A percentile compares a stretch with the other conserved stretches of the same genome.
Evolutionary conservation across 2,113 vertebrate species (phyloP).

Genomic region (Thamnophis sirtalis): DNA sequence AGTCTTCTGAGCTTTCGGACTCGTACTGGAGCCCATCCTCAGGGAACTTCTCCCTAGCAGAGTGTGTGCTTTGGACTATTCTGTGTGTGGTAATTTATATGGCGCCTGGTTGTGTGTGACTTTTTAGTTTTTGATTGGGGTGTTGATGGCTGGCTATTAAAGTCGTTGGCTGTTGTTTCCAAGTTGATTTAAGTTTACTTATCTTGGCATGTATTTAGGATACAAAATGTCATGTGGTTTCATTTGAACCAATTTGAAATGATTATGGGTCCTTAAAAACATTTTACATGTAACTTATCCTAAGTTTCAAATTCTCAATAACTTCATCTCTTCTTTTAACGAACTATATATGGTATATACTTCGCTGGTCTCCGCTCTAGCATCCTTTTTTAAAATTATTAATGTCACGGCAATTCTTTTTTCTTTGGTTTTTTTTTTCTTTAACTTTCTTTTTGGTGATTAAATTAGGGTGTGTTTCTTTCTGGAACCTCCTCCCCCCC

Average conservation of each 20-base stretch:
- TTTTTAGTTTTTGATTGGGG: too few species aligned
- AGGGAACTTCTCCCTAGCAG: too few species aligned
- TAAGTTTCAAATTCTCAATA: neutral
- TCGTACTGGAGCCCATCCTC: too few species aligned
- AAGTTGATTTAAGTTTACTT: neutral
- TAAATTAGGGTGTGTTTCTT: neutral
- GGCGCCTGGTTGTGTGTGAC: too few species aligned
- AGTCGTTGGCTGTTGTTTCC: too few species aligned
- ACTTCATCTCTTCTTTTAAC: neutral
- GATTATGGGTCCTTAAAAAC: neutral
- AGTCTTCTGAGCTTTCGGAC: too few species aligned
- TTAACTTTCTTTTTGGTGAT: neutral
- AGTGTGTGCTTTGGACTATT: too few species aligned
- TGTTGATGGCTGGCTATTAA: too few species aligned
- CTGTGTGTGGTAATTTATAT: too few species aligned
- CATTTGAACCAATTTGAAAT: neutral
- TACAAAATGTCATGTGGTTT: neutral
- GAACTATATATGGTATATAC: neutral
- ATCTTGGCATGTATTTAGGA: neutral
- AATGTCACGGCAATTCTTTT: neutral
- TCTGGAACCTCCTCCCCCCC: neutral
- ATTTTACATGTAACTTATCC: neutral
- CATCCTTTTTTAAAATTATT: neutral
- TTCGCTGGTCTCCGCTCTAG: neutral
- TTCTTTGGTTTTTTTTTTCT: neutral